These are phyloP conservation scores for Cololabis saira DNA, from an alignment of 2,113 vertebrate genomes.

Conservation along the genomic window DNA sequence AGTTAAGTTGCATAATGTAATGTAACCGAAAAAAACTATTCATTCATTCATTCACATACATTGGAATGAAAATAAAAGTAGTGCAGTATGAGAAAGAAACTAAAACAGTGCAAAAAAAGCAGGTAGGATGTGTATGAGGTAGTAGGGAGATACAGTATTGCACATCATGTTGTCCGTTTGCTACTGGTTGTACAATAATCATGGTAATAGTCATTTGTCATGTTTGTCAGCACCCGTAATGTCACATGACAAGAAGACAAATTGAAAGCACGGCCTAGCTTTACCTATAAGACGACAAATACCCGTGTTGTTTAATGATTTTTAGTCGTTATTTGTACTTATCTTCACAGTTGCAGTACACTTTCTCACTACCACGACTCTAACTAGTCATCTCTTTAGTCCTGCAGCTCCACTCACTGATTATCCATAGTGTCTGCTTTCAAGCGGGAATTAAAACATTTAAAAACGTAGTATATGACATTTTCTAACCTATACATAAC, in stretches of 20 bases:
- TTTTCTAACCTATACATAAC: neutral
- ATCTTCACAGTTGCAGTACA: slow-evolving; percentile 21
- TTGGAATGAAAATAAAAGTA: no score
- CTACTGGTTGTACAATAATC: neutral
- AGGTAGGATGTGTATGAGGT: no score
- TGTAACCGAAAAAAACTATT: no score
- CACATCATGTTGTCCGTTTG: no score
- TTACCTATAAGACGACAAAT: neutral
- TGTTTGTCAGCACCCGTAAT: neutral
- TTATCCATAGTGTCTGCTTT: slow-evolving; percentile 6
- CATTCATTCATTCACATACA: no score
- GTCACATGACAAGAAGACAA: no score
- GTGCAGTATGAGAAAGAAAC: no score
- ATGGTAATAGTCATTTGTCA: neutral
- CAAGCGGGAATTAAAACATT: slow-evolving; percentile 2
- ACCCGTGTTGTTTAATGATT: neutral
- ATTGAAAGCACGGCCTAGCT: neutral
- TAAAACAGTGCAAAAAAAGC: no score
- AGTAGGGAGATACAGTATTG: no score
- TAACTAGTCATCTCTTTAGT: slow-evolving; percentile 18
- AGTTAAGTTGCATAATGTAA: no score
- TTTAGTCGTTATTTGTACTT: slow-evolving; percentile 9
- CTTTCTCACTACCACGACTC: slow-evolving; percentile 18
- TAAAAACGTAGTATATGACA: slow-evolving; percentile 4
- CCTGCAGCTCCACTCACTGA: slow-evolving; percentile 16